These are phyloP conservation scores for Allobates femoralis DNA, from an alignment of 2,797 vertebrate species.

Conservation along the genomic window DNA sequence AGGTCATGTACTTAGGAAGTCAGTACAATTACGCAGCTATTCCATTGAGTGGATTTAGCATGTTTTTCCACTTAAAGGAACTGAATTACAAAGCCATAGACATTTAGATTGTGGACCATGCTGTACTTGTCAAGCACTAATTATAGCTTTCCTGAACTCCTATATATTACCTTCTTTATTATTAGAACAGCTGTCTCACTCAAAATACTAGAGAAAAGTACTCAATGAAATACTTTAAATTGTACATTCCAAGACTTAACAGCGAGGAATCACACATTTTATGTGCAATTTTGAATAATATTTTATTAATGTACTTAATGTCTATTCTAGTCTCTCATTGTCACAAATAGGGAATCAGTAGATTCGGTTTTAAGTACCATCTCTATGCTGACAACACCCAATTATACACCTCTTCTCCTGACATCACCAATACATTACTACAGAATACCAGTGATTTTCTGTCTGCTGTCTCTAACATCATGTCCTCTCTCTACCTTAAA, in stretches of 20 bases:
- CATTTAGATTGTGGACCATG: slow-evolving; percentile 68
- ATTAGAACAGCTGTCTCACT: slow-evolving; percentile 65
- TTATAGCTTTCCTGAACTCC: slow-evolving; percentile 70
- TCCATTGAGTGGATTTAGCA: slow-evolving; percentile 62
- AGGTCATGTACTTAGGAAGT: slow-evolving; percentile 34
- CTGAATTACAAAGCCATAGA: slow-evolving; percentile 65
- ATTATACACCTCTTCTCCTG: too few relatives aligned
- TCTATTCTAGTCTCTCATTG: neutral
- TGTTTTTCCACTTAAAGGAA: slow-evolving; percentile 65
- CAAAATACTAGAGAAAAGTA: slow-evolving; percentile 58
- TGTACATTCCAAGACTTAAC: slow-evolving; percentile 12
- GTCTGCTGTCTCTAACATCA: too few relatives aligned
- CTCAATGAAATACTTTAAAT: slow-evolving; percentile 31
- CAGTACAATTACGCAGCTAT: slow-evolving; percentile 59
- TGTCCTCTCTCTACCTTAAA: too few relatives aligned
- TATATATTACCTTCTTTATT: slow-evolving; percentile 65
- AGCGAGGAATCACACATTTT: neutral
- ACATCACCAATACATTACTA: too few relatives aligned
- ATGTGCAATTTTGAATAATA: neutral
- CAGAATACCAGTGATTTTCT: too few relatives aligned
- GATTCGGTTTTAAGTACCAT: too few relatives aligned
- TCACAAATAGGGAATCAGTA: neutral
- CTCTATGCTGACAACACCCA: too few relatives aligned
- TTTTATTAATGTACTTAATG: neutral
- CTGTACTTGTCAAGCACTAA: slow-evolving; percentile 70